These are phyloP conservation scores for Dipodomys spectabilis DNA, from an alignment of 2,113 vertebrate genomes.

Conservation along the genomic window DNA sequence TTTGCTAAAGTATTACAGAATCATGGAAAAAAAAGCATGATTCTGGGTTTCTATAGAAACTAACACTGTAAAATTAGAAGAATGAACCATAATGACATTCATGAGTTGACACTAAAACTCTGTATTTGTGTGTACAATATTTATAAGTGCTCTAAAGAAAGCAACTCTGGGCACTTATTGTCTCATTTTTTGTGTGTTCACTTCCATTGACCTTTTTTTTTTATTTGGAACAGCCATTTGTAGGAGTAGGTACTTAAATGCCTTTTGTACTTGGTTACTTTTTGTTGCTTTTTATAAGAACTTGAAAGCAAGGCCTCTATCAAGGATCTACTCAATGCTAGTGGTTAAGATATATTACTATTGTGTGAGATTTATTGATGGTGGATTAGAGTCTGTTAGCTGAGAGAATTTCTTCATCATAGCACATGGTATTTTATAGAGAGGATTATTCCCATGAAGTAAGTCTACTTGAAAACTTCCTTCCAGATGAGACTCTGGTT, in stretches of 20 bases:
- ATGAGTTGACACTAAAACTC: not conserved
- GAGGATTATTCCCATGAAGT: not conserved
- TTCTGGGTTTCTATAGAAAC: not conserved
- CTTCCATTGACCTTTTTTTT: not conserved
- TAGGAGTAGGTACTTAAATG: not conserved
- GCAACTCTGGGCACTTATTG: not conserved
- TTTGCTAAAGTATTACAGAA: constrained; percentile 23
- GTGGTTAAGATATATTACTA: not conserved
- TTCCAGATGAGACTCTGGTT: not conserved
- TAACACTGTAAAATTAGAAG: not conserved
- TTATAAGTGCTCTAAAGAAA: constrained; percentile 2
- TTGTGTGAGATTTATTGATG: not conserved
- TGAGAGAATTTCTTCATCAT: not conserved
- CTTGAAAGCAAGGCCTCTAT: not conserved
- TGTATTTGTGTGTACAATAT: not conserved
- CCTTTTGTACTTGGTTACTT: not conserved
- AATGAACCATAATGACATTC: not conserved
- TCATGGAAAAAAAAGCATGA: not conserved
- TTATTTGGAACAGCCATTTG: not conserved
- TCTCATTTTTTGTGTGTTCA: not conserved
- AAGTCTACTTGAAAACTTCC: not conserved
- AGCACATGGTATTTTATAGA: not conserved
- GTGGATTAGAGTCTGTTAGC: not conserved
- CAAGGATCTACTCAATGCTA: not conserved
- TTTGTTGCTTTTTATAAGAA: constrained; percentile 24